These are phyloP conservation scores for Cosmopolites sordidus DNA, from an alignment of 2,888 invertebrate species.

Conservation along the genomic window DNA sequence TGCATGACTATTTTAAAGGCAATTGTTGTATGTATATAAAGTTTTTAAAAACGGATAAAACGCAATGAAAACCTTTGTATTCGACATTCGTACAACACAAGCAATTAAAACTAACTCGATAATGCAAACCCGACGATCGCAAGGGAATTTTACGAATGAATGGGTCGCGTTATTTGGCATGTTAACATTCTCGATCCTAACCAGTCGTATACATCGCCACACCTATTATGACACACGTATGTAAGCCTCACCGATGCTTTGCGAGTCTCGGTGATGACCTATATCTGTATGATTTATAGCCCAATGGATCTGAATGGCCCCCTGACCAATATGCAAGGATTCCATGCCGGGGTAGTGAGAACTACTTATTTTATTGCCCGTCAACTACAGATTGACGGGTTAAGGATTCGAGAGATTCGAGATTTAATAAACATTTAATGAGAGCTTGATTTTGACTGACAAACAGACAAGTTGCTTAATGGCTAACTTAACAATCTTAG, in stretches of 20 bases:
- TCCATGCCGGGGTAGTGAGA: slow-evolving; percentile 1
- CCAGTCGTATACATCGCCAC: slow-evolving; percentile 10
- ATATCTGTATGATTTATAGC: slow-evolving; percentile 7
- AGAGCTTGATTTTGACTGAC: too few relatives aligned
- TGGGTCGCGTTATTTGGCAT: slow-evolving; percentile 12
- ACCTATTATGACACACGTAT: slow-evolving; percentile 16
- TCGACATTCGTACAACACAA: too few relatives aligned
- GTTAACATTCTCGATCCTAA: slow-evolving; percentile 18
- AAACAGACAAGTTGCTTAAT: too few relatives aligned
- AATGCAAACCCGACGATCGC: slow-evolving; percentile 2
- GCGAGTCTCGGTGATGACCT: slow-evolving; percentile 12
- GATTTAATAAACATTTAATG: too few relatives aligned
- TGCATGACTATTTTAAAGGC: too few relatives aligned
- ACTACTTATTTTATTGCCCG: slow-evolving; percentile 1
- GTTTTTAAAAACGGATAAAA: too few relatives aligned
- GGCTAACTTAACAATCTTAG: too few relatives aligned
- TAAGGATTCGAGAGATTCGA: too few relatives aligned
- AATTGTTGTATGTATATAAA: too few relatives aligned
- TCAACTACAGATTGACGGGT: neutral
- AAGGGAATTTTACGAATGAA: slow-evolving; percentile 18
- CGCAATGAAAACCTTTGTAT: too few relatives aligned
- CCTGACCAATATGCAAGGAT: slow-evolving; percentile 15
- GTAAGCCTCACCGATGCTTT: slow-evolving; percentile 8
- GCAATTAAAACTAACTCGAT: too few relatives aligned
- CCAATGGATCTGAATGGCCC: slow-evolving; percentile 5